Evolutionary conservation across 2,797 vertebrate species (phyloP).

Genomic region (Trachops cirrhosus): DNA sequence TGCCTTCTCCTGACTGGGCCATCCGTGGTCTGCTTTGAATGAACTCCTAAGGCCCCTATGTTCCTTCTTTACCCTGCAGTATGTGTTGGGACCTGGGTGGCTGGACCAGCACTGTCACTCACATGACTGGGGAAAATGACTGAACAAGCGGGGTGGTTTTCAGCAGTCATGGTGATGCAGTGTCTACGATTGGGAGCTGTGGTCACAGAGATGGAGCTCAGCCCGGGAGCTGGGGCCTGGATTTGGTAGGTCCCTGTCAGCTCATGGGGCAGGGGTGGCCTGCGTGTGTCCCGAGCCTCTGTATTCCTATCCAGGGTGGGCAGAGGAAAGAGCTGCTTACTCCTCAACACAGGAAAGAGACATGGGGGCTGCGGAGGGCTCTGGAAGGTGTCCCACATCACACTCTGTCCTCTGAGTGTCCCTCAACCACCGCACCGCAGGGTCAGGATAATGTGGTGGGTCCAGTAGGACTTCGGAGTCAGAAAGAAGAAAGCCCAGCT

Average conservation of each 20-base stretch:
- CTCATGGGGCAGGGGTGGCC: background rate
- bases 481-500: background rate
- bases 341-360: background rate
- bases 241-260: background rate
- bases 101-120: background rate
- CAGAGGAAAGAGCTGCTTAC: background rate
- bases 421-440: accelerated
- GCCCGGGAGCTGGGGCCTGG: background rate
- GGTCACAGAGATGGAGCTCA: background rate
- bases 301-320: background rate
- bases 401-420: background rate
- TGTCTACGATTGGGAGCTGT: background rate
- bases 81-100: background rate
- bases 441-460: background rate
- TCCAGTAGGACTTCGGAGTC: background rate
- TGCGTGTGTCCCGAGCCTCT: background rate
- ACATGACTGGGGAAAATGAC: background rate
- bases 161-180: background rate
- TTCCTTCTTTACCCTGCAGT: background rate
- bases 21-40: background rate
- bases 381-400: background rate
- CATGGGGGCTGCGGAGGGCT: accelerated
- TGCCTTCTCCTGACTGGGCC: background rate
- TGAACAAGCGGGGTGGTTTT: background rate
- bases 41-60: background rate